Conservation (phyloP, 2,797 vertebrate genomes). For the Rhincodon typus region DNA sequence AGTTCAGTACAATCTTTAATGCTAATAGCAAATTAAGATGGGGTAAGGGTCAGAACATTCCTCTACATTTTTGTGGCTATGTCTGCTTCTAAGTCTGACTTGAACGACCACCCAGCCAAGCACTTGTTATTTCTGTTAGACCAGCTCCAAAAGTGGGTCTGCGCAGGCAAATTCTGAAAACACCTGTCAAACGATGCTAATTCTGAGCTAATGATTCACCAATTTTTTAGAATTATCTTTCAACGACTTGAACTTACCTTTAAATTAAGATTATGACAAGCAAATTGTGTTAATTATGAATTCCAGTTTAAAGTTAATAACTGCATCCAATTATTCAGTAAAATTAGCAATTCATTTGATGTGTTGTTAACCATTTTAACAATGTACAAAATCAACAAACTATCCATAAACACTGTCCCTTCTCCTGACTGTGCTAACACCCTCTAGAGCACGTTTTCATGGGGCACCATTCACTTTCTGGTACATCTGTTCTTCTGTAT, state of each 20-base stretch:
- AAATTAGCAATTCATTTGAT: neutral
- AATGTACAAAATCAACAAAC: neutral
- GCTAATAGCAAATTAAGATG: neutral
- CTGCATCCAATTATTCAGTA: neutral
- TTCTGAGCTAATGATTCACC: neutral
- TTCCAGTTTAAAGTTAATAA: neutral
- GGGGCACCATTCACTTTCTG: neutral
- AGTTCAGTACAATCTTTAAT: neutral
- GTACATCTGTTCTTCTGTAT: neutral
- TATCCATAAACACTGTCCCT: neutral
- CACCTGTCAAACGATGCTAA: neutral
- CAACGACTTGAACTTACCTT: neutral
- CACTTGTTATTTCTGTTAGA: slow-evolving; percentile 1
- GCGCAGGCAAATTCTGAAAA: neutral
- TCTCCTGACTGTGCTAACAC: neutral
- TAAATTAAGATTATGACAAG: neutral
- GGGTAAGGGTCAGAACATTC: neutral
- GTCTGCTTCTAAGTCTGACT: slow-evolving; percentile 20
- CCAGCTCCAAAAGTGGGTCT: slow-evolving; percentile 1
- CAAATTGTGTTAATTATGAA: neutral
- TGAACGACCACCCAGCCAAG: neutral
- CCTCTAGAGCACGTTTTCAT: neutral
- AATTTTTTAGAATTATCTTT: neutral
- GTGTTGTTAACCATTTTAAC: neutral
- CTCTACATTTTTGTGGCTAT: neutral